phyloP scores from a whole-genome alignment of 92 coral and sea anemone genomes.

The Umimayanthus chanpuru region DNA sequence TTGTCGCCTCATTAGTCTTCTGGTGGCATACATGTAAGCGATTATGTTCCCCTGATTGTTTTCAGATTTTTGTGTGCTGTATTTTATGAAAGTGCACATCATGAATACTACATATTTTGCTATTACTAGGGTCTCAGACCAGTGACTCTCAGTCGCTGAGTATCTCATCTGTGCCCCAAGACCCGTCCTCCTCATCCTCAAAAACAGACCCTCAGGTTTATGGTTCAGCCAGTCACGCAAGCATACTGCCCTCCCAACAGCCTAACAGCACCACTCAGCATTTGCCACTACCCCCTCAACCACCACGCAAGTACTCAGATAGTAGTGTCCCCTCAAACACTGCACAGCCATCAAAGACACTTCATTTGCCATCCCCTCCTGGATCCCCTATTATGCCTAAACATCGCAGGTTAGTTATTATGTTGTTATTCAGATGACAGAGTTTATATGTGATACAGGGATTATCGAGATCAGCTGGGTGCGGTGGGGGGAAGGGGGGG shows the following conservation, averaged over 20 bases:
- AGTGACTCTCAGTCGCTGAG: background rate
- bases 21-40: no score
- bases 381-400: slow-evolving; percentile 45
- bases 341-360: slow-evolving; percentile 26
- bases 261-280: background rate
- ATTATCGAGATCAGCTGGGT: no score
- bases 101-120: background rate
- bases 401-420: slow-evolving; percentile 29
- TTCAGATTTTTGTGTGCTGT: no score
- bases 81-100: no score
- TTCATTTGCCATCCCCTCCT: slow-evolving; percentile 67
- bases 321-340: slow-evolving; percentile 34
- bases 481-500: no score
- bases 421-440: no score
- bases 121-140: background rate
- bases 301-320: slow-evolving; percentile 44
- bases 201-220: background rate
- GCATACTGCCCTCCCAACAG: background rate
- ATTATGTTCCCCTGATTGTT: no score
- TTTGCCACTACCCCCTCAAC: slow-evolving; percentile 30
- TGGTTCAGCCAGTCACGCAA: background rate
- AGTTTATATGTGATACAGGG: no score
- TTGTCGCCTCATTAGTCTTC: no score
- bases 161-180: background rate
- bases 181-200: background rate